These are phyloP conservation scores for Oreochromis tanganicae DNA, from an alignment of 2,113 vertebrate genomes.

Conservation along the genomic window DNA sequence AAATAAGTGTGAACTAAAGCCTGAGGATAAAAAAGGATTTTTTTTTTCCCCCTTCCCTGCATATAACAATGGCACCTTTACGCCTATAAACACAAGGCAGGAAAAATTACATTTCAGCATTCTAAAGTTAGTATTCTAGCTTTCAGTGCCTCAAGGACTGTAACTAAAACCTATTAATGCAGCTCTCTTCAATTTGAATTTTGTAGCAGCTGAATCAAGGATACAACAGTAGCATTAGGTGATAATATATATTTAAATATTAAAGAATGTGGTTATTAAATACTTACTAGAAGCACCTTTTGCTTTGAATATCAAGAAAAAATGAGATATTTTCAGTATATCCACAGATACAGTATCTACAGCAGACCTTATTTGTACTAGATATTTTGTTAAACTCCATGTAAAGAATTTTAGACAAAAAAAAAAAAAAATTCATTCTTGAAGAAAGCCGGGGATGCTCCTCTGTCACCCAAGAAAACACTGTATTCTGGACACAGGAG, in stretches of 20 bases:
- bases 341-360: not conserved
- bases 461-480: not conserved
- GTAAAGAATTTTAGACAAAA: not conserved
- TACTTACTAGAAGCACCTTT: not conserved
- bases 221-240: not conserved
- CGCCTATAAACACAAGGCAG: not conserved
- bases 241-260: not conserved
- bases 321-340: not conserved
- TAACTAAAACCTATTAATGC: conserved; percentile 4
- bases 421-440: not conserved
- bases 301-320: not conserved
- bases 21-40: not conserved
- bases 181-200: not conserved
- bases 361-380: not conserved
- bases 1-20: not conserved
- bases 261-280: not conserved
- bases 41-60: not conserved
- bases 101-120: not conserved
- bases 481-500: not conserved
- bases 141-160: not conserved
- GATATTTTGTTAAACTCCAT: not conserved
- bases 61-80: not conserved
- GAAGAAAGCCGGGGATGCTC: not conserved
- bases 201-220: not conserved
- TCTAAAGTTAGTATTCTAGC: not conserved